These are phyloP conservation scores for Girardinus metallicus DNA, from an alignment of 2,797 vertebrate species.

Conservation along the genomic window DNA sequence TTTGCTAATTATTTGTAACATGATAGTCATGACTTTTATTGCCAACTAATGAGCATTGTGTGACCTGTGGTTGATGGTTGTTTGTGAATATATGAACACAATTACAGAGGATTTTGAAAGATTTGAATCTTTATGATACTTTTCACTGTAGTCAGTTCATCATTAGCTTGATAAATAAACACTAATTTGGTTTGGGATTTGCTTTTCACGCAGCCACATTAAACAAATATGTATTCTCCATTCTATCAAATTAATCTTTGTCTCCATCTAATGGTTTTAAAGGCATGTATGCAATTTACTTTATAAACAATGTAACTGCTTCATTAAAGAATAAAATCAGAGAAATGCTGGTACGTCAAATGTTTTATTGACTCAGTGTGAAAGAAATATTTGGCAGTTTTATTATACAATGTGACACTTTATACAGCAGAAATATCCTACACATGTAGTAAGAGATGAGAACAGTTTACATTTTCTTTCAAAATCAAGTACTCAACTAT, in stretches of 20 bases:
- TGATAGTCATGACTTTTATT: not conserved
- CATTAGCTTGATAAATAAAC: not conserved
- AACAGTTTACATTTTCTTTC: no score
- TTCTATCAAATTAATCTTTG: constrained; percentile 7
- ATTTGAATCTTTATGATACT: not conserved
- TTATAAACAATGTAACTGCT: not conserved
- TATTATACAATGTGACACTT: no score
- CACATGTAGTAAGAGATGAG: no score
- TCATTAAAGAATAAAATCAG: constrained; percentile 12
- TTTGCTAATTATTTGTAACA: constrained; percentile 19
- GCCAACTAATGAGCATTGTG: not conserved
- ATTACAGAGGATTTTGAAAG: not conserved
- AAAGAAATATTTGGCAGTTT: constrained; percentile 3
- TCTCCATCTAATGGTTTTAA: not conserved
- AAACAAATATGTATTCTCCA: no score
- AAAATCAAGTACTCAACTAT: no score
- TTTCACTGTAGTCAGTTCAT: not conserved
- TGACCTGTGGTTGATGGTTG: not conserved
- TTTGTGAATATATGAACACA: not conserved
- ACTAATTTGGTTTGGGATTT: not conserved
- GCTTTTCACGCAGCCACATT: not conserved
- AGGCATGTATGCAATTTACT: not conserved
- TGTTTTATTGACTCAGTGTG: constrained; percentile 46
- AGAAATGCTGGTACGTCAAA: constrained; percentile 3
- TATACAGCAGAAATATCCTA: no score